Conservation (phyloP, 2,113 vertebrate species). For the Maccullochella peelii region DNA sequence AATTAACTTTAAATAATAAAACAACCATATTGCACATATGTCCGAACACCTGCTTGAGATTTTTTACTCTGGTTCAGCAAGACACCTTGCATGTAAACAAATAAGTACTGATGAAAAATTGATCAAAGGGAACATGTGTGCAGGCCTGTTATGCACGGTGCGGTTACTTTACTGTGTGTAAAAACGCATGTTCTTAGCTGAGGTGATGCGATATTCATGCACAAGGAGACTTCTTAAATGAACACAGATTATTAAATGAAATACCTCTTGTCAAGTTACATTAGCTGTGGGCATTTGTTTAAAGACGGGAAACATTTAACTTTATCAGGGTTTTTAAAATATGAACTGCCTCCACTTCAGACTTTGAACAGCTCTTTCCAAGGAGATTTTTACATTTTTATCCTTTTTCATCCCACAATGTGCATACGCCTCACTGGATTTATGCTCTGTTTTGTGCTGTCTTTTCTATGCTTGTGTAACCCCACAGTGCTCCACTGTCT, state of each 20-base stretch:
- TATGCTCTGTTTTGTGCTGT: not conserved
- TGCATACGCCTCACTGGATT: conserved; percentile 11
- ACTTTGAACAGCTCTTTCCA: conserved; percentile 5
- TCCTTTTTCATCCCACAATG: conserved; percentile 15
- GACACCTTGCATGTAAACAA: too few species aligned
- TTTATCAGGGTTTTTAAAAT: conserved; percentile 4
- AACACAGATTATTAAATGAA: not conserved
- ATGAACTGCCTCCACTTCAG: not conserved
- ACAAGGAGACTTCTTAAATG: not conserved
- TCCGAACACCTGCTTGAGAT: conserved; percentile 46
- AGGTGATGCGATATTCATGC: conserved; percentile 11
- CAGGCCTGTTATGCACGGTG: not conserved
- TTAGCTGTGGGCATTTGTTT: not conserved
- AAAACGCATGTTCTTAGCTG: conserved; percentile 25
- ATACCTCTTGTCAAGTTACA: not conserved
- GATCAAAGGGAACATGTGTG: conserved; percentile 53
- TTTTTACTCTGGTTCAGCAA: conserved; percentile 5
- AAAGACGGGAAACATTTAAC: not conserved
- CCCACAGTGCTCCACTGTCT: not conserved
- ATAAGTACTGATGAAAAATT: conserved; percentile 56
- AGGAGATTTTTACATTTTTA: conserved; percentile 17
- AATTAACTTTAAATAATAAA: conserved; percentile 43
- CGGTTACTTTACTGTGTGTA: conserved; percentile 15
- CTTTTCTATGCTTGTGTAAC: conserved; percentile 5
- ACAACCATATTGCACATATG: conserved; percentile 31